Base-by-base conservation (phyloP, 2,113 vertebrate genomes). In the Myiozetetes cayanensis region DNA sequence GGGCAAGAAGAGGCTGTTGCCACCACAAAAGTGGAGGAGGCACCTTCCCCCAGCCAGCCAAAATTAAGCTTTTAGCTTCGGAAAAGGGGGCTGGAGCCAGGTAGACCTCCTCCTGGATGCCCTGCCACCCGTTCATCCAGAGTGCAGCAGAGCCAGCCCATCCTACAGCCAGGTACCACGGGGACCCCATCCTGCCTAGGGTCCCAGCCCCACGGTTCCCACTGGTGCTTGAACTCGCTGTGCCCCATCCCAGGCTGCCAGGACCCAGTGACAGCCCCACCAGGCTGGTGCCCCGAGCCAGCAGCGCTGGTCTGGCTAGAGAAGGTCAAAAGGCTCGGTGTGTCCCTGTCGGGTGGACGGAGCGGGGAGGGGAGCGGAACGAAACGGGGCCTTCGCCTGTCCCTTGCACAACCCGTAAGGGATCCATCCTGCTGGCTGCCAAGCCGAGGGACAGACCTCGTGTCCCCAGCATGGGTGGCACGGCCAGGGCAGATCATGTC, bases 361-460 rank as follows among this genome's bases (percentile, higher is more conserved):
- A 85, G 43, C 6, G 0, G 58, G 30, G 52, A 71, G 77, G 62
- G 67, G 41, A 56, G 58, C 0, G 5, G 55, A 33, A 66, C 14
- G 20, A 24, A 70, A 35, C 2, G 4, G 16, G 74, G 85, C 88
- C 73, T 89, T 75, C 2, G 41, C 59, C 67, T 27, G 53, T 43
- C 74, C 73, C 70, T 90, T 76, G 74, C 87, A 84, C 75, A 84
- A 70, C 12, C 52, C 37, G 71, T 92, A 89, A 94, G 53, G 62
- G 80, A 96, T 91, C 94, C 87, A 87, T 93, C 78, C 56, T 1
- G 15, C 88, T 35, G 77, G 72, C 85, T 88, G 95, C 95, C 94
- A 95, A 78, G 65, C 44, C 8, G 1, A 78, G 39, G 33, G 50
- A 67, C 65, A 58, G 90, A 66, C 35, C 90, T 79, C 14, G 27